Base-by-base conservation (phyloP, 2,888 invertebrate species). In the Synanthedon tipuliformis region DNA sequence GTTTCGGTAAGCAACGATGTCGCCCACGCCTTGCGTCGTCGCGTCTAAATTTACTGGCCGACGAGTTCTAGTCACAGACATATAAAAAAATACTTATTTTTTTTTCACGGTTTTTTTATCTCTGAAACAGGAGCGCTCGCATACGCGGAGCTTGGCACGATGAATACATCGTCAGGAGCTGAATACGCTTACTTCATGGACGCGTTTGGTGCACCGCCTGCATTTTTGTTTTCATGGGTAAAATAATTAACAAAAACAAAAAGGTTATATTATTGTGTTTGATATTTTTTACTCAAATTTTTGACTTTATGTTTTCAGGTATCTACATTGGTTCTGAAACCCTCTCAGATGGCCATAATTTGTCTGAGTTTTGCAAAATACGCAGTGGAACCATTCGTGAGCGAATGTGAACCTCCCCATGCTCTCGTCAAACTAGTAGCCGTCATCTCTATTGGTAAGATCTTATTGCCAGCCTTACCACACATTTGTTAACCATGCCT, bases 181-280 rank as follows among this genome's bases (percentile, higher is more conserved):
- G 97, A 97, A 82, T 97, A 97, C 89, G 96, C 96, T 63, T 97
- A 97, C 84, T 96, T 96, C 85, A 95, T 96, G 94, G 96, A 96
- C 81, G 96, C 96, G 55, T 96, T 96, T 80, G 97, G 97, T 61
- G 93, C 95, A 66, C 92, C 95, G 57, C 95, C 96, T 60, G 96
- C 96, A 64, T 97, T 96, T 85, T 89, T 97, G 61, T 96, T 96
- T 87, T 95, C 95, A 73, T 96, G 96, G 96, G 95, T 95, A 76
- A 66, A 16, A n/a, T 45, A n/a, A 45, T 45, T 45, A 16, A 45
- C 12, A 4, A 45, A 0, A 45, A 7, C 10, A 34, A 8, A 34
- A 10, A 34, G 34, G 27, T 12, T 23, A 13, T 49, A 49, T 3
- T 48, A n/a, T 48, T 49, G 49, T 18, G 49, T 18, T 4, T 11